Evolutionary conservation across 2,888 invertebrate species (phyloP).

Genomic region (Drosophila merina): DNA sequence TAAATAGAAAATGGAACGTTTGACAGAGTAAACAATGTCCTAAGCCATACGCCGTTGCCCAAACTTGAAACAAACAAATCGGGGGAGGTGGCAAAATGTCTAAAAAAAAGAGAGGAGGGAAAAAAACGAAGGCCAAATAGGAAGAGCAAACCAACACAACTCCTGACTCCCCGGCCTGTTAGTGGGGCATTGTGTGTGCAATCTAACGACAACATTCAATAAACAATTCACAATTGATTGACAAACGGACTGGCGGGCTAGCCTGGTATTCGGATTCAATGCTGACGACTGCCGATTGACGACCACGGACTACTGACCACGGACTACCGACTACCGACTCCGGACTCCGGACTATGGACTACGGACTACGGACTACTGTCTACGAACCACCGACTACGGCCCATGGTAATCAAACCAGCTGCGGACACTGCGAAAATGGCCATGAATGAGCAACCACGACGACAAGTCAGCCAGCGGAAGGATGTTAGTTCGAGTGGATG

Average conservation of each 20-base stretch:
- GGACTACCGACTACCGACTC: not conserved
- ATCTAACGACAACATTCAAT: conserved; percentile 80
- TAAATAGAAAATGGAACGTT: conserved; percentile 39
- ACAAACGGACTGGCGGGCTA: conserved; percentile 69
- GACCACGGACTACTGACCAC: conserved; percentile 11
- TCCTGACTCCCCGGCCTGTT: conserved; percentile 39
- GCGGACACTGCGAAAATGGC: conserved; percentile 46
- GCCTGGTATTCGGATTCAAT: conserved; percentile 68
- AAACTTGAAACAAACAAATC: conserved; percentile 58
- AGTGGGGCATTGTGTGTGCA: conserved; percentile 63
- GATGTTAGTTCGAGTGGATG: conserved; percentile 75
- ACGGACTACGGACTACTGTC: not conserved
- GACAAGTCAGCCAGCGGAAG: conserved; percentile 74
- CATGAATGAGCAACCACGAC: conserved; percentile 49
- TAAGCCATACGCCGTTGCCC: conserved; percentile 30
- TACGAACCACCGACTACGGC: conserved; percentile 1
- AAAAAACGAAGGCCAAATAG: conserved; percentile 24
- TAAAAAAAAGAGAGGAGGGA: not conserved
- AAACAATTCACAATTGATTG: conserved; percentile 81
- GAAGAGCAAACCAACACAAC: conserved; percentile 54
- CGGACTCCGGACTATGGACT: not conserved
- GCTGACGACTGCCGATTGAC: conserved; percentile 64
- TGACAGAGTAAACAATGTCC: conserved; percentile 62
- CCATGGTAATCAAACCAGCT: not conserved
- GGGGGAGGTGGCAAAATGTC: not conserved